Evolutionary conservation across 2,888 invertebrate species (phyloP).

Genomic region (Cephus pulcher): DNA sequence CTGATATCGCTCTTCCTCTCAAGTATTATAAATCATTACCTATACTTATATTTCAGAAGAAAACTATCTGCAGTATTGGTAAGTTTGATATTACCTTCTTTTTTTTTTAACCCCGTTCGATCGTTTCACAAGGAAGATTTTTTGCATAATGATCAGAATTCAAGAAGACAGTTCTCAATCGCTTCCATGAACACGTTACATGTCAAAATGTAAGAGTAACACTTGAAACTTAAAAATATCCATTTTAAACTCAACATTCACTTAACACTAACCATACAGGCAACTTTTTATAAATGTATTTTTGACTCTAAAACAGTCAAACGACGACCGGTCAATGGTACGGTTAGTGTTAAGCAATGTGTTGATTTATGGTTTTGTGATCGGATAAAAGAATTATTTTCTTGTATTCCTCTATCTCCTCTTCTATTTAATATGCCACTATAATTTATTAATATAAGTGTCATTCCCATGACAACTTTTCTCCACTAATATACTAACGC

Average conservation of each 20-base stretch:
- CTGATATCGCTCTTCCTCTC: constrained; percentile 52
- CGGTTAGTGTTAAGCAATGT: not conserved
- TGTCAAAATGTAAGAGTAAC: not conserved
- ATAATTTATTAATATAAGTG: not conserved
- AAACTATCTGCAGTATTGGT: constrained; percentile 52
- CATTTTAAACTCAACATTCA: not conserved
- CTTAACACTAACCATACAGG: not conserved
- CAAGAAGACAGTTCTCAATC: not conserved
- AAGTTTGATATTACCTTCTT: constrained; percentile 46
- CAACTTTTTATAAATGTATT: no score
- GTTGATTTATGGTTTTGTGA: no score
- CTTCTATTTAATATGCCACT: not conserved
- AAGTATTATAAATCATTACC: constrained; percentile 50
- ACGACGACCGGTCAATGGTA: no score
- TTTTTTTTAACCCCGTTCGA: constrained; percentile 21
- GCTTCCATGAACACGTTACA: not conserved
- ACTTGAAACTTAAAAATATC: not conserved
- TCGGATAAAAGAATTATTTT: not conserved
- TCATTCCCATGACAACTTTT: not conserved
- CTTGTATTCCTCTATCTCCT: not conserved
- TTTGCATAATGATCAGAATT: not conserved
- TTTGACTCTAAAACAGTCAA: no score
- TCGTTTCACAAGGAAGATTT: constrained; percentile 45
- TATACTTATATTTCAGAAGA: constrained; percentile 61
- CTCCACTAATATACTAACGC: not conserved